Percentiles rank a stretch among this genome's conserved stretches.
Evolutionary conservation across 2,797 vertebrate genomes (phyloP).

Genomic region (Tamandua tetradactyla): DNA sequence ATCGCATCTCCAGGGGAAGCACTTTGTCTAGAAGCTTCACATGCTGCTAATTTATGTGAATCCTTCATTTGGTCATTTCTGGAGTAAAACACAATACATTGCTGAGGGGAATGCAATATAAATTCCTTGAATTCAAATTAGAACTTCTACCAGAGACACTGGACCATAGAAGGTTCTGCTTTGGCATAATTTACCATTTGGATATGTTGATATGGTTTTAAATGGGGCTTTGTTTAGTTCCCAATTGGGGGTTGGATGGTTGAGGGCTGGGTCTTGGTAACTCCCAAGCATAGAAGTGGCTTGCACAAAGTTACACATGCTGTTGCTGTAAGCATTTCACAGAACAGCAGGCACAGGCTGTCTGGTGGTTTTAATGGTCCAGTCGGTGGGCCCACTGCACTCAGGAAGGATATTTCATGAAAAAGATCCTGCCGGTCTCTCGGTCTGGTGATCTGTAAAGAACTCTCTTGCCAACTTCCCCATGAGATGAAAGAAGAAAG

Average conservation of each 20-base stretch:
- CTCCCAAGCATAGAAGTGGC: background rate
- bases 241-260: background rate
- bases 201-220: background rate
- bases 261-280: background rate
- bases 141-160: constrained; percentile 25
- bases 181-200: constrained; percentile 7
- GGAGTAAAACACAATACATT: background rate
- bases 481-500: background rate
- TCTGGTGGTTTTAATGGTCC: background rate
- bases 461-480: background rate
- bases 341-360: background rate
- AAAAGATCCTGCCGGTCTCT: background rate
- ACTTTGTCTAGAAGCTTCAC: constrained; percentile 25
- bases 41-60: background rate
- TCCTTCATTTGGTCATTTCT: constrained; percentile 38
- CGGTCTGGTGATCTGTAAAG: constrained; percentile 36
- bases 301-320: background rate
- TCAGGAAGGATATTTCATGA: background rate
- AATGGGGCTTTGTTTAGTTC: background rate
- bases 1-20: constrained; percentile 17
- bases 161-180: background rate
- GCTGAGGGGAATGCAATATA: background rate
- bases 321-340: background rate
- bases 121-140: constrained; percentile 36
- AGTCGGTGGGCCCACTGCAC: background rate